Conservation (phyloP, 2,888 invertebrate genomes). For the Hermaeophaga mercurialis region DNA sequence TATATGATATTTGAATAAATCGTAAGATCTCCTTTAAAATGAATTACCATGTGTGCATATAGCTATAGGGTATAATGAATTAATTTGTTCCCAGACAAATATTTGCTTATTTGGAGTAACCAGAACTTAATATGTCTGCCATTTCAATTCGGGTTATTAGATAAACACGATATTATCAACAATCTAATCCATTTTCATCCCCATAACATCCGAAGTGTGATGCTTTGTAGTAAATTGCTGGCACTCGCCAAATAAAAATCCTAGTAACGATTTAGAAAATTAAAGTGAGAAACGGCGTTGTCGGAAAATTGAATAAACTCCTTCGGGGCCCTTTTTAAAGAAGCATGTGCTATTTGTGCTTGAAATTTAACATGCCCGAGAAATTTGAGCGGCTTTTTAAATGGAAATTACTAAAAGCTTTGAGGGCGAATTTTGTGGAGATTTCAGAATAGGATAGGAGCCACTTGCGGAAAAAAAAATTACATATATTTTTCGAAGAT, state of each 20-base stretch:
- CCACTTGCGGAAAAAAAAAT: not conserved
- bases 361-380: conserved; percentile 14
- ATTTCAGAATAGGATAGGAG: not conserved
- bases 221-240: not conserved
- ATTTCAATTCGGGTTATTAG: too few relatives aligned
- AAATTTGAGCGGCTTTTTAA: conserved; percentile 18
- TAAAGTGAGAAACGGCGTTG: conserved; percentile 4
- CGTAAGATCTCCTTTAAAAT: too few relatives aligned
- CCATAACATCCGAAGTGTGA: not conserved
- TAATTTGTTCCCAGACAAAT: too few relatives aligned
- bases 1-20: too few relatives aligned
- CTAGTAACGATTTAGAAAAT: conserved; percentile 1
- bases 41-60: too few relatives aligned
- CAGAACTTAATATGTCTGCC: too few relatives aligned
- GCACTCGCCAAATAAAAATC: not conserved
- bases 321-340: not conserved
- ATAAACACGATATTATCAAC: too few relatives aligned
- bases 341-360: conserved; percentile 15
- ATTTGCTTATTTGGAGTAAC: too few relatives aligned
- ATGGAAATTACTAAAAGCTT: conserved; percentile 17
- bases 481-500: not conserved
- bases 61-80: too few relatives aligned
- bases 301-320: conserved; percentile 5
- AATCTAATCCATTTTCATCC: not conserved
- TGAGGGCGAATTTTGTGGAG: not conserved